Evolutionary conservation across 1,140 invertebrate species (phyloP).

Genomic region (Zaprionus vittiger): DNA sequence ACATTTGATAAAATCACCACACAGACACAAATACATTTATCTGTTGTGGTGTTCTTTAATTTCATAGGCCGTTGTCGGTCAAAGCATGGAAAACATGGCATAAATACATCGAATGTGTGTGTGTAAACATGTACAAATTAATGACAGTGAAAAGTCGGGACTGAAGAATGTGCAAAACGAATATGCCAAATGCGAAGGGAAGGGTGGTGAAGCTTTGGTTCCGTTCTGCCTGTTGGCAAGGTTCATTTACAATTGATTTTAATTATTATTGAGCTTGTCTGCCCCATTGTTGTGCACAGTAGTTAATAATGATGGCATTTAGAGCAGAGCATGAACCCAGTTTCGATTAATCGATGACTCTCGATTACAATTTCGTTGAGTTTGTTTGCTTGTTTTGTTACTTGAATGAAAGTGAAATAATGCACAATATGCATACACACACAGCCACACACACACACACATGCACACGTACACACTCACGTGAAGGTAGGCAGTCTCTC

Average conservation of each 20-base stretch:
- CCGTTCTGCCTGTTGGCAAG: constrained; percentile 4
- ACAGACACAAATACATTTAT: constrained; percentile 18
- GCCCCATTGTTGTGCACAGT: background rate
- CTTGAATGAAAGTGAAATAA: constrained; percentile 65
- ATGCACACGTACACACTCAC: background rate
- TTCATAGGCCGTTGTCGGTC: constrained; percentile 38
- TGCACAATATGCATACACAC: constrained; percentile 26
- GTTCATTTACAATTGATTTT: constrained; percentile 61
- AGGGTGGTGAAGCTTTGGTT: background rate
- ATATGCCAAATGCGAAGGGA: constrained; percentile 27
- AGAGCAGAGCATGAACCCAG: background rate
- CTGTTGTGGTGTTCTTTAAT: constrained; percentile 30
- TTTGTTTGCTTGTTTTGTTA: constrained; percentile 34
- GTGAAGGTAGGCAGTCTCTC: constrained; percentile 27
- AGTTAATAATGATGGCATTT: background rate
- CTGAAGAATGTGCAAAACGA: constrained; percentile 26
- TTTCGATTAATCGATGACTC: constrained; percentile 9
- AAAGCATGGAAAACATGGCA: constrained; percentile 16
- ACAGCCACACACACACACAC: background rate
- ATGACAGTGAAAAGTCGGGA: constrained; percentile 53
- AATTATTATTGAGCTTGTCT: constrained; percentile 49
- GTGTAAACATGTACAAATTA: constrained; percentile 43
- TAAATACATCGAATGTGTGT: background rate
- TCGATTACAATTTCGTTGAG: constrained; percentile 6
- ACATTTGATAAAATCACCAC: constrained; percentile 38